Base-by-base conservation (phyloP, 2,797 vertebrate species). In the Chelonia mydas region DNA sequence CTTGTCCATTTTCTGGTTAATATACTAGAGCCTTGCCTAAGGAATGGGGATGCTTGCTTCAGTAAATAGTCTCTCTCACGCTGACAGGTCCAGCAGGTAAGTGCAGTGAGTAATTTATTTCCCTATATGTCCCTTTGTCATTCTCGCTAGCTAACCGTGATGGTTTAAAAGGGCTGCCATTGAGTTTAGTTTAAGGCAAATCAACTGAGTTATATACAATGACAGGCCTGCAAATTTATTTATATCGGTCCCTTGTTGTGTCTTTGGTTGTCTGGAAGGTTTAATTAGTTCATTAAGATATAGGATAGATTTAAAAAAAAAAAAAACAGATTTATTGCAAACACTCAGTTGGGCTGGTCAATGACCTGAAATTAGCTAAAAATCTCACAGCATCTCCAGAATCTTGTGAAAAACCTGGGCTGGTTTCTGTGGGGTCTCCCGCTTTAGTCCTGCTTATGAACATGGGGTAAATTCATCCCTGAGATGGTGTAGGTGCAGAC, bases 331-430 rank as follows among this genome's bases (percentile, higher is more conserved):
- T 45, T 76, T 91, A 57, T 86, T 83, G 12, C 76, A 50, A 88
- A 11, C 21, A 41, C 72, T 90, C 11, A 79, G 5, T 59, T 55
- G 80, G 51, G 3, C 7, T 79, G 33, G 37, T 21, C 3, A 11
- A 16, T 6, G 81, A 27, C 5, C 41, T 80, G 27, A 82, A 57
- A 79, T n/a, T 19, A 76, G 13, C 5, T 31, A 31, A 57, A 76
- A 13, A 12, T 92, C 13, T 7, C 9, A 72, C 76, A 68, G 1
- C 0, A 0, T 59, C 28, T 37, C 37, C 45, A 72, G 28, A 0
- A 7, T 83, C 74, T 85, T 45, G 6, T 15, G 13, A 33, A 85
- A 91, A 86, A 77, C 74, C 27, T 76, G 13, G 41, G 45, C 7
- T 87, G 6, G 3, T 3, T 65, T 91, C 7, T 10, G 84, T 41